Conservation (phyloP, 2,113 vertebrate genomes). For the Hemicordylus capensis region DNA sequence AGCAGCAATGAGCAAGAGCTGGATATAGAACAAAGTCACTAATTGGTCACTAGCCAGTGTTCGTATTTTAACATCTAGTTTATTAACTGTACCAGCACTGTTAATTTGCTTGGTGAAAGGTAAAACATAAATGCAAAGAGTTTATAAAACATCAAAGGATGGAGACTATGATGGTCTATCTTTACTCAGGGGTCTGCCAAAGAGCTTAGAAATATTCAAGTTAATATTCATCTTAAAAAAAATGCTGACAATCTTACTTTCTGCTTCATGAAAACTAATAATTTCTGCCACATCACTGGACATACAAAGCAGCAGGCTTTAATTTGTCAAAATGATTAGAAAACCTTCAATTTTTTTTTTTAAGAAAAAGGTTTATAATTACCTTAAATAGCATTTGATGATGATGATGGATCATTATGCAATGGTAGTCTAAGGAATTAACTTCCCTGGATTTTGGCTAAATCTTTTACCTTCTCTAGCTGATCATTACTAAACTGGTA, state of each 20-base stretch:
- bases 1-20: background rate
- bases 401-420: background rate
- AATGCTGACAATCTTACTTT: conserved; percentile 13
- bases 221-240: background rate
- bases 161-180: background rate
- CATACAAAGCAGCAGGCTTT: conserved; percentile 11
- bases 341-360: background rate
- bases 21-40: background rate
- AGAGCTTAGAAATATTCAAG: background rate
- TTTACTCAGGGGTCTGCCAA: background rate
- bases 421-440: conserved; percentile 45
- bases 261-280: conserved; percentile 5
- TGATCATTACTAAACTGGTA: conserved; percentile 48
- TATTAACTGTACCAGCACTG: background rate
- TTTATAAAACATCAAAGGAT: background rate
- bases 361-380: conserved; percentile 18
- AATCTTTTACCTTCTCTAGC: conserved; percentile 47
- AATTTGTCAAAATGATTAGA: conserved; percentile 17
- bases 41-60: background rate
- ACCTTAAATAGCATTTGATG: conserved; percentile 23
- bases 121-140: background rate
- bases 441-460: conserved; percentile 46
- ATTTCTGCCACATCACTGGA: background rate
- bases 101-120: background rate
- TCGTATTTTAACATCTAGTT: background rate